Evolutionary conservation across 2,113 vertebrate species (phyloP), one percentile per base, ranked within the genome.

Genomic region (Albula glossodonta): DNA sequence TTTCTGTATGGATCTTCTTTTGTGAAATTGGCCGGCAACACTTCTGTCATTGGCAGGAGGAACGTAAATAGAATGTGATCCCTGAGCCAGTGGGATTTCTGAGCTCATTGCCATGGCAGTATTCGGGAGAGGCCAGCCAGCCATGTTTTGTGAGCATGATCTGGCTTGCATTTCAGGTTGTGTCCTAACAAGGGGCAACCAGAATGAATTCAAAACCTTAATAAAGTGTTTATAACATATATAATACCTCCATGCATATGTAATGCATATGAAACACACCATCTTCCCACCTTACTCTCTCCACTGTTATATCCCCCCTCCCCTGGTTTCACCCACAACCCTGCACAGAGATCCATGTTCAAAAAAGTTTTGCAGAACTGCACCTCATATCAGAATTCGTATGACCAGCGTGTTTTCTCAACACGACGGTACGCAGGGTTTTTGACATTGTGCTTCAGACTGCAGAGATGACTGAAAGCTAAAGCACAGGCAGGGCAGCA

Each of bases 1-100:
- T 95, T 96, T 93, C 95, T 95, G 95, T 95, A 94, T 94, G 95
- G 95, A 96, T 96, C 95, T 96, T 96, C 95, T 96, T 96, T 96
- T 95, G 94, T 95, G 94, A 95, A 96, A 94, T 96, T 96, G 95
- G 95, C 95, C 94, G 93, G 95, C 93, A 88, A 93, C 91, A 94
- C 93, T 93, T 94, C 93, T 94, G 94, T 95, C 93, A 91, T 90
- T 96, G 95, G 95, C 95, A 96, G 93, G 91, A 92, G 89, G 91
- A 95, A 94, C 92, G 93, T 95, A 95, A 96, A 95, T 94, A 96
- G 94, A 95, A 95, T 94, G 95, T 95, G 95, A 96, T 96, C 94
- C 93, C 92, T 93, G 92, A 93, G 93, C 95, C 95, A 94, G n/a
- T 95, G 95, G 93, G 94, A 95, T 93, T 93, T 94, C 95, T 94